Base-by-base conservation (phyloP, 2,797 vertebrate species). In the Picus viridis region DNA sequence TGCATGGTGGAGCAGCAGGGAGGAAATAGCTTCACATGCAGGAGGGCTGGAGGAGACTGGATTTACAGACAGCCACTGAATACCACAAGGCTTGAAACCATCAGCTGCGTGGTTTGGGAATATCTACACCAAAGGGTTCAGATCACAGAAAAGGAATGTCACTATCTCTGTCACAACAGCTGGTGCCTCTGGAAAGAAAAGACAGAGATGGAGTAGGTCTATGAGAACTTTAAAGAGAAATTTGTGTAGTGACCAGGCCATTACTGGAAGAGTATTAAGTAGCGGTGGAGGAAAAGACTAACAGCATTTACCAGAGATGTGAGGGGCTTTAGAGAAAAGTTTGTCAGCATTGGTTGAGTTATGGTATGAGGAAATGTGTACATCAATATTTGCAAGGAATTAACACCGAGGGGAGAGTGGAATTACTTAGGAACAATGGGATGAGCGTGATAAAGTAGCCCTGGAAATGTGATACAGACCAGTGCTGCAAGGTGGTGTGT, bases 391-490 rank as follows among this genome's bases (percentile, higher is more conserved):
- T 89, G 63, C 56, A 69, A 80, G 30, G 39, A 15, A 59, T 90
- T 92, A 90, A 61, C 79, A 89, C 27, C 27, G 73, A 73, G 39
- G 19, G 34, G 47, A 94, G 86, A 73, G 63, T 72, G 72, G 76
- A 92, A 94, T 94, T 95, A 83, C 86, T 92, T 93, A 61, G 53
- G 73, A 93, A 75, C 49, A 83, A 84, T 5, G 8, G 78, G 86
- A 86, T 64, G 43, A 62, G 57, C 67, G 41, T 45, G 67, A 88
- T 89, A 89, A 88, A 78, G 29, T 32, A 86, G 70, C 41, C 41
- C 39, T 70, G 67, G 62, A 90, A 93, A 95, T 47, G 43, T 2
- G 10, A 87, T 89, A 81, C 26, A 67, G 70, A 62, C 26, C 67
- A 81, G 27, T 23, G 32, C n/a, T 87, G 56, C 68, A 61, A 81